Evolutionary conservation across 2,888 invertebrate species (phyloP).

Genomic region (Thereva unica): DNA sequence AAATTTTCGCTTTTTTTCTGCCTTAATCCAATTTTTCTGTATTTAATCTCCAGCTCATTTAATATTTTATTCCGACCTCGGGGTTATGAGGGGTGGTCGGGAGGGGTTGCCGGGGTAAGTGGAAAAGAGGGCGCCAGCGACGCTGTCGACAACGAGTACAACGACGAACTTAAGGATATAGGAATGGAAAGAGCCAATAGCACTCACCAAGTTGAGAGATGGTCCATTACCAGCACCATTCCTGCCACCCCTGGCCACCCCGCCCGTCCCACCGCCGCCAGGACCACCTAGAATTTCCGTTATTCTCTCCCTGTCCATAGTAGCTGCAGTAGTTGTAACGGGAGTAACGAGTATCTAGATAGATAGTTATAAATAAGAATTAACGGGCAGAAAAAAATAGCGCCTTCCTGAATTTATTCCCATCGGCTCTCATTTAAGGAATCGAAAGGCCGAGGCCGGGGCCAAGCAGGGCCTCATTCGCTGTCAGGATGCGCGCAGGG

Average conservation of each 20-base stretch:
- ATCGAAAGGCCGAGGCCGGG: conserved; percentile 16
- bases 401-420: conserved; percentile 38
- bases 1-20: conserved; percentile 29
- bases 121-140: conserved; percentile 4
- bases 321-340: background rate
- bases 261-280: conserved; percentile 7
- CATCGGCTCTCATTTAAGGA: conserved; percentile 30
- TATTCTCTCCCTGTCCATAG: too few species aligned
- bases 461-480: background rate
- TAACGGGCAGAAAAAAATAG: conserved; percentile 39
- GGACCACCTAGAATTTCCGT: background rate
- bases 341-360: conserved; percentile 35
- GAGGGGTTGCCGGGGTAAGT: background rate
- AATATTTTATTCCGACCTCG: conserved; percentile 39
- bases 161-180: conserved; percentile 3
- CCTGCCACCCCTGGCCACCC: too few species aligned
- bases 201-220: conserved; percentile 2
- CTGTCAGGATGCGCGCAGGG: conserved; percentile 1
- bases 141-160: conserved; percentile 5
- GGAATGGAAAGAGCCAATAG: conserved; percentile 8
- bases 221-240: conserved; percentile 14
- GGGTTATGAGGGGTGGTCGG: conserved; percentile 11
- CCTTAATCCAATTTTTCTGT: conserved; percentile 42
- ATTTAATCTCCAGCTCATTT: conserved; percentile 42
- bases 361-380: conserved; percentile 43